These are phyloP conservation scores for Asteroscopus sphinx DNA, from an alignment of 2,888 invertebrate species.

Conservation along the genomic window DNA sequence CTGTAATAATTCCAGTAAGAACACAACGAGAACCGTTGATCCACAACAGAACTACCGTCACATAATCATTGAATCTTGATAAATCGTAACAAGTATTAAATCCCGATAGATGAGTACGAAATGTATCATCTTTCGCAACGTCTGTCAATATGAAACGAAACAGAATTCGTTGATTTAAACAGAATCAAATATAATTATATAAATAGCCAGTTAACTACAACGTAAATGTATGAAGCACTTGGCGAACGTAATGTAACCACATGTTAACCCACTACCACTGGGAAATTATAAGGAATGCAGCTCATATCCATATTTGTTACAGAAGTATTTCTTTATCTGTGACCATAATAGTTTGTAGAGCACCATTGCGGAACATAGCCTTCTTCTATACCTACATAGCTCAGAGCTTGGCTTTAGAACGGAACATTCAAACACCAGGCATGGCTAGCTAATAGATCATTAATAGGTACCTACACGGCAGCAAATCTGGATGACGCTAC, in stretches of 20 bases:
- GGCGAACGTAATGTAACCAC: slow-evolving; percentile 31
- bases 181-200: slow-evolving; percentile 37
- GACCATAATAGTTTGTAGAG: slow-evolving; percentile 1
- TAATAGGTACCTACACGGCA: too few relatives aligned
- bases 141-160: slow-evolving; percentile 45
- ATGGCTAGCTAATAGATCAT: too few relatives aligned
- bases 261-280: slow-evolving; percentile 35
- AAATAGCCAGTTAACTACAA: slow-evolving; percentile 43
- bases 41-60: slow-evolving; percentile 15
- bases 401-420: too few relatives aligned
- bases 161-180: slow-evolving; percentile 45
- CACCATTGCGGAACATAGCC: too few relatives aligned
- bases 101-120: slow-evolving; percentile 30
- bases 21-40: slow-evolving; percentile 10
- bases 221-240: slow-evolving; percentile 31
- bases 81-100: slow-evolving; percentile 18
- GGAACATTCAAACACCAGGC: too few relatives aligned
- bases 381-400: too few relatives aligned
- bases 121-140: slow-evolving; percentile 46
- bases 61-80: slow-evolving; percentile 22
- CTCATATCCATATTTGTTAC: slow-evolving; percentile 27
- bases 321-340: slow-evolving; percentile 25
- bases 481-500: too few relatives aligned
- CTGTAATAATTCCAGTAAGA: background rate
- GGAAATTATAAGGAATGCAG: slow-evolving; percentile 30